Conservation (phyloP, 1,140 invertebrate genomes). For the Matsumurasca onukii region DNA sequence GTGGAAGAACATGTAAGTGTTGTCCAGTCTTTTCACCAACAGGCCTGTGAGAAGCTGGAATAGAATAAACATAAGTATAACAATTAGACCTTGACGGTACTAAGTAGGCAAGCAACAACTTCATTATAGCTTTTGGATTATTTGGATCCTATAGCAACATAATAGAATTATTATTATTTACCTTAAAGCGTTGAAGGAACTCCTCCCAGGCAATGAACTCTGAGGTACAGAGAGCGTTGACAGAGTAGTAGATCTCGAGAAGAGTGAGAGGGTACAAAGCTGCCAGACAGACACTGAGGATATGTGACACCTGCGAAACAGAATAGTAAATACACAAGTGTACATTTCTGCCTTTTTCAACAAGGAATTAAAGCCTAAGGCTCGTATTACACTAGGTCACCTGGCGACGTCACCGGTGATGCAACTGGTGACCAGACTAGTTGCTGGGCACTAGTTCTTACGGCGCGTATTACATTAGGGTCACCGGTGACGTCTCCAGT, state of each 20-base stretch:
- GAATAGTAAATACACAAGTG: too few species aligned
- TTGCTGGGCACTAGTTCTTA: too few species aligned
- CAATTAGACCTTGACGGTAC: too few species aligned
- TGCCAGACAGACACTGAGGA: slow-evolving; percentile 87
- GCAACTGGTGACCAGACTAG: too few species aligned
- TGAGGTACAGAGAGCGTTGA: slow-evolving; percentile 79
- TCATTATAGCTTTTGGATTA: too few species aligned
- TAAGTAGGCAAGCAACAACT: too few species aligned
- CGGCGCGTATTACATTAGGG: too few species aligned
- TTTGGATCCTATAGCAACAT: too few species aligned
- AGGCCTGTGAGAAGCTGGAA: slow-evolving; percentile 72
- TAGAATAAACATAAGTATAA: background rate
- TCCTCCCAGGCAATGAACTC: slow-evolving; percentile 85
- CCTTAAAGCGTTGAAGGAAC: slow-evolving; percentile 82
- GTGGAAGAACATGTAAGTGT: slow-evolving; percentile 96
- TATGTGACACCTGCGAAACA: slow-evolving; percentile 52
- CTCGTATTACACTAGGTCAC: too few species aligned
- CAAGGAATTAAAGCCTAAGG: too few species aligned
- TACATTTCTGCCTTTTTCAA: too few species aligned
- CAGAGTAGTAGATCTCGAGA: slow-evolving; percentile 90
- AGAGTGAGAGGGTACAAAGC: slow-evolving; percentile 87
- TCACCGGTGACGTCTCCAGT: background rate
- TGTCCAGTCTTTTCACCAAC: slow-evolving; percentile 84
- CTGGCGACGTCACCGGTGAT: too few species aligned
- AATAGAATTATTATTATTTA: slow-evolving; percentile 41